Conservation (phyloP, 2,888 invertebrate species). For the Pristionchus exspectatus region DNA sequence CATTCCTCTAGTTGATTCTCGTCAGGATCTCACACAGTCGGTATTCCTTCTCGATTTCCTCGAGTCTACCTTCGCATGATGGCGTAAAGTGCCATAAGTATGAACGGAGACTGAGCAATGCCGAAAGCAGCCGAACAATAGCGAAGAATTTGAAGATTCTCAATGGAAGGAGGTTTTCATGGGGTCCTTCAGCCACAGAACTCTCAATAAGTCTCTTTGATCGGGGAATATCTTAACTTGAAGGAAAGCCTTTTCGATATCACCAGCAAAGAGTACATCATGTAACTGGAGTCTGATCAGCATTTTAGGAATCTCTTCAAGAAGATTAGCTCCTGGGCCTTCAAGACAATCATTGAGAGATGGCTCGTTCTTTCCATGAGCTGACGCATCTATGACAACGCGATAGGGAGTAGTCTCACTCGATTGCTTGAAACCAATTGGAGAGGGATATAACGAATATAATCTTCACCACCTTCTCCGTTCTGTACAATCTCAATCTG, state of each 20-base stretch:
- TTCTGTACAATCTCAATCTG: neutral
- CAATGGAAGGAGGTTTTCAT: neutral
- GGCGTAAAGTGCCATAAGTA: neutral
- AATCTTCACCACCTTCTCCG: neutral
- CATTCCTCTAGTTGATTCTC: neutral
- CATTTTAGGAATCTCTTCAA: constrained; percentile 37
- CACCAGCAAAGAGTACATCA: neutral
- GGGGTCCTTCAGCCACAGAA: constrained; percentile 24
- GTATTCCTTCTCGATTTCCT: neutral
- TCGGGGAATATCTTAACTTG: neutral
- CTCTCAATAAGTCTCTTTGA: constrained; percentile 18
- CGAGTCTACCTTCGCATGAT: neutral
- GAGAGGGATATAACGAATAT: neutral
- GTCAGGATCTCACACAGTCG: neutral
- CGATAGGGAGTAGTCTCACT: constrained; percentile 56
- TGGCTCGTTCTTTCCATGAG: constrained; percentile 41
- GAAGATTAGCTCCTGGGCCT: constrained; percentile 55
- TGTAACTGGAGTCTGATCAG: neutral
- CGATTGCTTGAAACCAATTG: neutral
- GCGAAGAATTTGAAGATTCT: neutral
- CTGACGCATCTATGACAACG: constrained; percentile 61
- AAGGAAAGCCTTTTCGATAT: constrained; percentile 30
- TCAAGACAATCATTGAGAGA: constrained; percentile 62
- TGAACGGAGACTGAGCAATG: constrained; percentile 15
- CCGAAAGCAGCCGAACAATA: neutral